phyloP scores from a whole-genome alignment of 2,888 invertebrate species.

The Lypha dubia region DNA sequence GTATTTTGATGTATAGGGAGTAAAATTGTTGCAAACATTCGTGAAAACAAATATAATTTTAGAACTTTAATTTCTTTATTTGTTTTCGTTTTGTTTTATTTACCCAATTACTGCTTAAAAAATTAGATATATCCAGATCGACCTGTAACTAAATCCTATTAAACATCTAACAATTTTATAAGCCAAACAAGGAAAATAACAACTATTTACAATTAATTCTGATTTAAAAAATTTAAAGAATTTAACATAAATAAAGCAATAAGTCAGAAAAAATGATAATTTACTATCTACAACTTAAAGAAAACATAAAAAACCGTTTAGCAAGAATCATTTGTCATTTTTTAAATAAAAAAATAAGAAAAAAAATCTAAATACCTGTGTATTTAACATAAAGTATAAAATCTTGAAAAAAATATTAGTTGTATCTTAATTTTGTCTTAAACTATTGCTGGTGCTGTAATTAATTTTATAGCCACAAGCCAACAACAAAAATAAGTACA shows the following conservation, averaged over 20 bases:
- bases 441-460: slow-evolving; percentile 54
- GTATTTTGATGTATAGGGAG: too few relatives aligned
- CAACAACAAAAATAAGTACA: slow-evolving; percentile 12
- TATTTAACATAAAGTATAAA: background rate
- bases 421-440: slow-evolving; percentile 45
- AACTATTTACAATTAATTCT: slow-evolving; percentile 2
- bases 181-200: too few relatives aligned
- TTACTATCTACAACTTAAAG: slow-evolving; percentile 26
- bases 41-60: too few relatives aligned
- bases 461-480: slow-evolving; percentile 62
- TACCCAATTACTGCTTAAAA: too few relatives aligned
- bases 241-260: background rate
- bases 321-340: slow-evolving; percentile 58
- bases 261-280: slow-evolving; percentile 16
- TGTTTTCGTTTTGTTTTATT: background rate
- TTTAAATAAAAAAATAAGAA: slow-evolving; percentile 15
- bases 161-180: background rate
- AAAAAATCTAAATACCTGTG: background rate
- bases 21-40: too few relatives aligned
- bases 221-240: slow-evolving; percentile 18
- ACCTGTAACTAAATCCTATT: background rate
- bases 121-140: background rate
- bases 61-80: background rate
- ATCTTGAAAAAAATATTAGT: background rate
- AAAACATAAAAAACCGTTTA: slow-evolving; percentile 24